Conservation (phyloP, 2,113 vertebrate species). For the Meles meles region DNA sequence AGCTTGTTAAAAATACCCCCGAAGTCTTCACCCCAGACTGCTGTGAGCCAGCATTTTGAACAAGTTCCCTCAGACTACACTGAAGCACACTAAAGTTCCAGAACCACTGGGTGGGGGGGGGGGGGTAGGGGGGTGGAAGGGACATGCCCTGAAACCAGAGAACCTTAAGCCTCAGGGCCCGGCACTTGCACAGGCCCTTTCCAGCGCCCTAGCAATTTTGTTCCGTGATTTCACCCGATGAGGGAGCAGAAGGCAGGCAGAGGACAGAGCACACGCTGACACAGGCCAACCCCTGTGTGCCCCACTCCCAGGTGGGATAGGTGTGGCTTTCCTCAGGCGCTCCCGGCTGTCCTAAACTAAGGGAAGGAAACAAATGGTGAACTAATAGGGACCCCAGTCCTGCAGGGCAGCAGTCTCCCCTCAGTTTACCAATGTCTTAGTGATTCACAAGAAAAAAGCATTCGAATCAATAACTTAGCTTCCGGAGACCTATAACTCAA, state of each 20-base stretch:
- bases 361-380: not conserved
- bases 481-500: not conserved
- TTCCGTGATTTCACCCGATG: not conserved
- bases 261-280: not conserved
- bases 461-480: not conserved
- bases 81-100: not conserved
- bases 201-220: not conserved
- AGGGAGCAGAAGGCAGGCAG: not conserved
- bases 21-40: not conserved
- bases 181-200: not conserved
- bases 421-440: not conserved
- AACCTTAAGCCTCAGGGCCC: not conserved
- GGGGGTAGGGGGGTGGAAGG: not conserved
- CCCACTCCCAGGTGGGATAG: not conserved
- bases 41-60: not conserved
- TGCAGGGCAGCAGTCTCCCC: not conserved
- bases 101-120: not conserved
- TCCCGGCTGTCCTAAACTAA: not conserved
- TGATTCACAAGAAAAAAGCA: not conserved
- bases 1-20: not conserved
- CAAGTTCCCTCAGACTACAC: not conserved
- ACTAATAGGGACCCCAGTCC: not conserved
- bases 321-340: not conserved
- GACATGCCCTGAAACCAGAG: not conserved
- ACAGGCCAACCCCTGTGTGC: rapidly evolving